Conservation (phyloP, 2,888 invertebrate genomes). For the Lottia scabra region DNA sequence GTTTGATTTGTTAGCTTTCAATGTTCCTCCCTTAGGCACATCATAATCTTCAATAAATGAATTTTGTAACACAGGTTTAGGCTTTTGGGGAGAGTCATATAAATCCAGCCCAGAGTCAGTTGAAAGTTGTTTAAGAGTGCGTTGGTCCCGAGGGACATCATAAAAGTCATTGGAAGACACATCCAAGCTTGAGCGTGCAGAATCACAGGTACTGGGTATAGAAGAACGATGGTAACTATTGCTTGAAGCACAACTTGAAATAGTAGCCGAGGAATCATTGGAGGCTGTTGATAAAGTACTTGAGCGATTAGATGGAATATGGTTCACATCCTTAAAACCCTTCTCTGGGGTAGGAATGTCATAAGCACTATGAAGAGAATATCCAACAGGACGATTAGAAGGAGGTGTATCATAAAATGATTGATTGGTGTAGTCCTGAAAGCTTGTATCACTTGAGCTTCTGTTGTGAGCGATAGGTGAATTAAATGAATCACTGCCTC, state of each 20-base stretch:
- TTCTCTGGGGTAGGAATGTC: conserved; percentile 38
- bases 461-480: not conserved
- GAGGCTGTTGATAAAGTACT: conserved; percentile 67
- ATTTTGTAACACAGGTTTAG: conserved; percentile 36
- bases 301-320: conserved; percentile 60
- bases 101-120: conserved; percentile 68
- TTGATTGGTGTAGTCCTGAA: conserved; percentile 6
- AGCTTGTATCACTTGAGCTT: conserved; percentile 2
- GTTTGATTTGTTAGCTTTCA: not conserved
- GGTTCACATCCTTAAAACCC: conserved; percentile 37
- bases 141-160: conserved; percentile 53
- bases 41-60: conserved; percentile 54
- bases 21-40: conserved; percentile 42
- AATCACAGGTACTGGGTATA: conserved; percentile 73
- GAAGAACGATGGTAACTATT: conserved; percentile 72
- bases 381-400: conserved; percentile 19
- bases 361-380: conserved; percentile 38
- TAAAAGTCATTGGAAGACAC: conserved; percentile 59
- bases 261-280: conserved; percentile 62
- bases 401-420: conserved; percentile 26
- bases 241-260: conserved; percentile 65
- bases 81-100: conserved; percentile 76
- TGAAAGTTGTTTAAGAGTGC: conserved; percentile 49
- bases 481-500: too few relatives aligned
- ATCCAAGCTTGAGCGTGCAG: conserved; percentile 72